Percentiles rank a stretch among this genome's conserved stretches.
Evolutionary conservation across 1,140 invertebrate species (phyloP).

Genomic region (Drosophila insularis): DNA sequence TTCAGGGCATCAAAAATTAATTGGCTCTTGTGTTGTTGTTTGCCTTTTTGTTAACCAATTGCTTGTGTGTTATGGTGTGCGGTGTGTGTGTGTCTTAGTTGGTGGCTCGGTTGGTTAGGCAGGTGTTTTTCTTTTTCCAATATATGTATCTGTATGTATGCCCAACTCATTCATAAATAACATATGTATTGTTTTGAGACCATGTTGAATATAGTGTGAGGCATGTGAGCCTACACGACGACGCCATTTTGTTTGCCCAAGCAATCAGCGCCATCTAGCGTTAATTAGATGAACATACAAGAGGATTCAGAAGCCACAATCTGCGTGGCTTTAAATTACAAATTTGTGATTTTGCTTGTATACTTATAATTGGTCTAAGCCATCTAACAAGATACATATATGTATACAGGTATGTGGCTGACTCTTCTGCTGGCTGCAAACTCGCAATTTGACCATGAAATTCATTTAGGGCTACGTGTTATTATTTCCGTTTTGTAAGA

Average conservation of each 20-base stretch:
- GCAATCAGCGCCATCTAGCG: conserved; percentile 61
- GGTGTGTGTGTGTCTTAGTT: conserved; percentile 20
- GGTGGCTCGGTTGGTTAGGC: conserved; percentile 10
- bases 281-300: conserved; percentile 60
- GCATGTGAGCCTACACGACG: conserved; percentile 36
- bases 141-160: conserved; percentile 28
- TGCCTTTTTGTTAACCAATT: conserved; percentile 8
- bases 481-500: conserved; percentile 78
- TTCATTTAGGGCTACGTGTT: conserved; percentile 68
- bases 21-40: conserved; percentile 28
- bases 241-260: conserved; percentile 53
- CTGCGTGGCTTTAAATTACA: conserved; percentile 2
- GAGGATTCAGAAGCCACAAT: conserved; percentile 10
- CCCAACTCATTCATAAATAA: conserved; percentile 66
- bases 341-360: background rate
- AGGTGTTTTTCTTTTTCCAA: conserved; percentile 44
- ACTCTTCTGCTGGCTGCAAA: conserved; percentile 14
- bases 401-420: background rate
- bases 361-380: background rate
- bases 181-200: conserved; percentile 17
- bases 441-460: conserved; percentile 67
- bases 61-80: background rate
- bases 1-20: conserved; percentile 51
- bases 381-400: background rate
- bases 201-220: conserved; percentile 26